A percentile compares a stretch with the other conserved stretches of the same genome.
Evolutionary conservation across 2,113 vertebrate species (phyloP).

Genomic region (Neolamprologus falcicula): DNA sequence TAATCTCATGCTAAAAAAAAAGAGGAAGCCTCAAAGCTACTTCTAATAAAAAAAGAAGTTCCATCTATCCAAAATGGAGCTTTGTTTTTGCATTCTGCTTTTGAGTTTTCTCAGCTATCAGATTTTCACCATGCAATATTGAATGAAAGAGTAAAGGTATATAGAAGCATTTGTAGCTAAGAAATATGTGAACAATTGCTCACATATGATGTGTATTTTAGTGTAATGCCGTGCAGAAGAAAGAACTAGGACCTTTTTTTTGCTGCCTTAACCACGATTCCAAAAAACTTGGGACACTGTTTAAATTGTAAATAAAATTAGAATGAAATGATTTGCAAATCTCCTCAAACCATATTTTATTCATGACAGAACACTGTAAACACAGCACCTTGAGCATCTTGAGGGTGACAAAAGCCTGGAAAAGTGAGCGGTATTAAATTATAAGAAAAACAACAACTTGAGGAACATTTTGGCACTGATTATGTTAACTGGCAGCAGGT

Average conservation of each 20-base stretch:
- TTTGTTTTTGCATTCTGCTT: neutral
- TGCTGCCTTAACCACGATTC: neutral
- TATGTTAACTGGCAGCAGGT: neutral
- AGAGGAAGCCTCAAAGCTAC: neutral
- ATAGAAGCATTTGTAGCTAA: neutral
- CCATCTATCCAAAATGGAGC: neutral
- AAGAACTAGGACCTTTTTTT: neutral
- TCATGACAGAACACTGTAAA: neutral
- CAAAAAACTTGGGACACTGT: neutral
- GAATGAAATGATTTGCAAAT: neutral
- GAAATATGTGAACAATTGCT: neutral
- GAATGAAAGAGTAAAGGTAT: neutral
- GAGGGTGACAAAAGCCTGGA: neutral
- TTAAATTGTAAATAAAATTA: neutral
- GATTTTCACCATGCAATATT: neutral
- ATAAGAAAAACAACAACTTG: neutral
- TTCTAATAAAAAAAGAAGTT: neutral
- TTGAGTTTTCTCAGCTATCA: neutral
- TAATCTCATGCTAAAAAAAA: neutral
- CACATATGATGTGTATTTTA: neutral
- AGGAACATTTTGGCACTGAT: neutral
- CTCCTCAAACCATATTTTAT: neutral
- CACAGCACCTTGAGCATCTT: neutral
- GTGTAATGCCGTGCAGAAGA: neutral
- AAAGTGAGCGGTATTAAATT: neutral